A percentile compares a stretch with the other conserved stretches of the same genome.
These are phyloP conservation scores for Drosophila tsacasi DNA, from an alignment of 1,140 invertebrate species.

Conservation along the genomic window DNA sequence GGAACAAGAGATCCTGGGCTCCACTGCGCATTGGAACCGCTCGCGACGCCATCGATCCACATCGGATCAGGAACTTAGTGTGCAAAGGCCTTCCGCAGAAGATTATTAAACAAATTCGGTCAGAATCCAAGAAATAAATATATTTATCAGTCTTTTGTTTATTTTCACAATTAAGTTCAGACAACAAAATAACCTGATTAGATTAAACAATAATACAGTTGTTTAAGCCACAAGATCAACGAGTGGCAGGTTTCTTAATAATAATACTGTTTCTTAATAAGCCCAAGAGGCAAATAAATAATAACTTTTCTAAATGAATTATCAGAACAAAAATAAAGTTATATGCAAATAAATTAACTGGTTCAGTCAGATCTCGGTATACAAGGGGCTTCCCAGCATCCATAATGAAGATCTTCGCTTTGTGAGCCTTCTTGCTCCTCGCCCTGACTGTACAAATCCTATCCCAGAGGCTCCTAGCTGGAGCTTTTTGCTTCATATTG, in stretches of 20 bases:
- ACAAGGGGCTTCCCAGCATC: no score
- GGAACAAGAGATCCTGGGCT: no score
- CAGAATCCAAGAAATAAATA: background rate
- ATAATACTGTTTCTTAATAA: background rate
- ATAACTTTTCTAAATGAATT: background rate
- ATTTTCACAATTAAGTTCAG: background rate
- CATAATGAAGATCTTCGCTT: conserved; percentile 8
- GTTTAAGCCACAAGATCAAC: background rate
- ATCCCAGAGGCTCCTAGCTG: background rate
- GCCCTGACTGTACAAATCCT: background rate
- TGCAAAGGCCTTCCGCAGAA: background rate
- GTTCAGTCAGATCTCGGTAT: no score
- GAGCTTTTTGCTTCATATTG: no score
- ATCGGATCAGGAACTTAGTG: background rate
- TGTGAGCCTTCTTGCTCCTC: background rate
- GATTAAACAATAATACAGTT: background rate
- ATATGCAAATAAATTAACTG: background rate
- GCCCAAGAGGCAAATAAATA: background rate
- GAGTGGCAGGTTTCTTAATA: background rate
- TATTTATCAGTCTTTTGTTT: background rate
- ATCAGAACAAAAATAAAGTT: no score
- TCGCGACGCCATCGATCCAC: no score
- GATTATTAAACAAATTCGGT: background rate
- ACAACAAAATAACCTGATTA: background rate
- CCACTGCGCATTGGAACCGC: no score